Percentiles rank a stretch among this genome's conserved stretches.
Evolutionary conservation across 2,888 invertebrate species (phyloP).

Genomic region (Latrodectus elegans): DNA sequence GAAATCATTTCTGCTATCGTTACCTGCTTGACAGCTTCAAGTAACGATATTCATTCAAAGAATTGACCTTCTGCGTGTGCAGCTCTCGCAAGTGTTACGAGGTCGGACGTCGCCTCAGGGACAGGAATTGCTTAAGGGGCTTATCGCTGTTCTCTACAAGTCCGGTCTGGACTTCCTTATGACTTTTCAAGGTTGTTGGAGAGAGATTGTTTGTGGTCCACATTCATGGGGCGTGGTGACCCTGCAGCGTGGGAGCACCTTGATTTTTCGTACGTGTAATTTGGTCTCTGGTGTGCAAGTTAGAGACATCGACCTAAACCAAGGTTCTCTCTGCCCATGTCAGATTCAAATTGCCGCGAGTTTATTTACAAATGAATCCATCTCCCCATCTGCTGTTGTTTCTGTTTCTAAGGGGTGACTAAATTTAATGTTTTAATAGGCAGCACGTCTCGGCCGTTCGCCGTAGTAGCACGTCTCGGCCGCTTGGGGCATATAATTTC

Average conservation of each 20-base stretch:
- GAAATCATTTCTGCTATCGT: constrained; percentile 26
- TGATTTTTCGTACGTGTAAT: constrained; percentile 32
- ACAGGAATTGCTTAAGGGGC: constrained; percentile 64
- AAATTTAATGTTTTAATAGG: background rate
- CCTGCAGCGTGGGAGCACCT: constrained; percentile 60
- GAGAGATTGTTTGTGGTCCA: constrained; percentile 59
- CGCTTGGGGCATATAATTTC: background rate
- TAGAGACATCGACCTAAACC: constrained; percentile 62
- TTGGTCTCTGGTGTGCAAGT: constrained; percentile 22
- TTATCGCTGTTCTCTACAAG: constrained; percentile 45
- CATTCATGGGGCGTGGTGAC: constrained; percentile 59
- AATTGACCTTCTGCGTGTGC: constrained; percentile 48
- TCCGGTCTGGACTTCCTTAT: constrained; percentile 66
- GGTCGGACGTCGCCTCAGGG: constrained; percentile 61
- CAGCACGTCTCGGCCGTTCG: background rate
- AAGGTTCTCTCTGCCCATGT: constrained; percentile 40
- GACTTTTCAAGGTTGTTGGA: constrained; percentile 44
- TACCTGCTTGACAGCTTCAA: constrained; percentile 39
- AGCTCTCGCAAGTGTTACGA: constrained; percentile 65
- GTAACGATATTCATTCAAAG: constrained; percentile 40
- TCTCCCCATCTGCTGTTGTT: background rate
- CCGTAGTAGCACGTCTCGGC: no score
- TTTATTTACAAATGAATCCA: constrained; percentile 32
- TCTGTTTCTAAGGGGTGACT: background rate
- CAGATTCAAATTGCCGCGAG: background rate